A percentile compares a stretch with the other conserved stretches of the same genome.
These are phyloP conservation scores for Montipora capitata DNA, from an alignment of 92 coral and sea anemone species.

Conservation along the genomic window DNA sequence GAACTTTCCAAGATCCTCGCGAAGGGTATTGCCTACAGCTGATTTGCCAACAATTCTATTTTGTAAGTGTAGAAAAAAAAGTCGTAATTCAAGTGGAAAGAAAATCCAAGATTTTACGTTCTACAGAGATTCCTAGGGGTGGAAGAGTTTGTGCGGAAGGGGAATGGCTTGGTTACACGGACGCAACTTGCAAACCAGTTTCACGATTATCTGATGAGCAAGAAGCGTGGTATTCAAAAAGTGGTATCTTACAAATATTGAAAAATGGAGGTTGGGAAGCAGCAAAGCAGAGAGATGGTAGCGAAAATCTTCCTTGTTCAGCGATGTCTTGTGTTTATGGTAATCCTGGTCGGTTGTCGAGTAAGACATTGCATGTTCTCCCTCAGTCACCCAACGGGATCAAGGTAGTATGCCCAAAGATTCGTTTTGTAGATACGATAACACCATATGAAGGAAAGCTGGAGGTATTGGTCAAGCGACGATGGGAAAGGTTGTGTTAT, in stretches of 20 bases:
- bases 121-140: not conserved
- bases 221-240: not conserved
- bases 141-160: not conserved
- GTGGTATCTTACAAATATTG: not conserved
- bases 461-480: too few species aligned
- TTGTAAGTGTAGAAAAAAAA: not conserved
- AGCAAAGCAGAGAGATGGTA: not conserved
- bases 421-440: too few species aligned
- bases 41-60: not conserved
- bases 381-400: too few species aligned
- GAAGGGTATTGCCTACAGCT: slow-evolving; percentile 32
- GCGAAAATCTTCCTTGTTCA: not conserved
- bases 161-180: slow-evolving; percentile 21
- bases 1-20: slow-evolving; percentile 19
- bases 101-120: not conserved
- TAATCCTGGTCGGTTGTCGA: not conserved
- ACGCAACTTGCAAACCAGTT: not conserved
- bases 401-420: too few species aligned
- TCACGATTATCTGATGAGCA: not conserved
- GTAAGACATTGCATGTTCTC: not conserved
- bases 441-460: too few species aligned
- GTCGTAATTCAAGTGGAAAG: not conserved
- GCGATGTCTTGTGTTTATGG: not conserved
- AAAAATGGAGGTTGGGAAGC: not conserved
- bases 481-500: too few species aligned